Conservation (phyloP, 2,113 vertebrate species). For the Apteryx mantelli region DNA sequence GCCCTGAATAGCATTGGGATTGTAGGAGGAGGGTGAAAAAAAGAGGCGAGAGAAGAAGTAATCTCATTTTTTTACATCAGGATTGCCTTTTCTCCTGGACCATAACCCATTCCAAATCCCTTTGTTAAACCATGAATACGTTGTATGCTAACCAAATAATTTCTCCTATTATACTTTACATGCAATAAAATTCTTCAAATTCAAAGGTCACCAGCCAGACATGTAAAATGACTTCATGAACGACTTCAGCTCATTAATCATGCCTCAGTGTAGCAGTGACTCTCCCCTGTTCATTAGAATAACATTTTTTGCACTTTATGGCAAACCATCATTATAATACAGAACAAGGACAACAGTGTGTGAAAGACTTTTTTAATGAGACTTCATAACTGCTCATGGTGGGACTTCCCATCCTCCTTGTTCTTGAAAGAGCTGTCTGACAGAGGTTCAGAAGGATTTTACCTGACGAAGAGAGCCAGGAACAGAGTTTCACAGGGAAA, state of each 20-base stretch:
- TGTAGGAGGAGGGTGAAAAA: neutral
- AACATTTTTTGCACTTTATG: conserved; percentile 61
- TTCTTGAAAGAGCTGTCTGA: conserved; percentile 71
- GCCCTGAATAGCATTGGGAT: neutral
- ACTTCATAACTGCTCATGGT: conserved; percentile 67
- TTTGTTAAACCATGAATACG: neutral
- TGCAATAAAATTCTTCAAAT: conserved; percentile 45
- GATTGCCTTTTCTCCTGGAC: conserved; percentile 19
- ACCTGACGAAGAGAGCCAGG: conserved; percentile 55
- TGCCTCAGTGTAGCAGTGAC: neutral
- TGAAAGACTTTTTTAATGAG: conserved; percentile 75
- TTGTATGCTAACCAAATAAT: conserved; percentile 36
- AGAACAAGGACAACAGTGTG: conserved; percentile 35
- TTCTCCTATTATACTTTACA: conserved; percentile 51
- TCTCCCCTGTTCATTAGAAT: conserved; percentile 63
- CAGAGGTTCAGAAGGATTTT: conserved; percentile 61
- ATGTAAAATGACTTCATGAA: conserved; percentile 22
- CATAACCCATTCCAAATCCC: neutral
- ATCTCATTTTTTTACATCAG: neutral
- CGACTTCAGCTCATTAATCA: conserved; percentile 65
- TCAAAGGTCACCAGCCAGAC: conserved; percentile 65
- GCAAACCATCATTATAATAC: conserved; percentile 61
- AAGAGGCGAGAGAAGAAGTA: neutral
- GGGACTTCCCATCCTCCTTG: conserved; percentile 41
- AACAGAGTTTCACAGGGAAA: conserved; percentile 57